These are phyloP conservation scores for Epinephelus awoara DNA, from an alignment of 2,797 vertebrate genomes.

Conservation along the genomic window DNA sequence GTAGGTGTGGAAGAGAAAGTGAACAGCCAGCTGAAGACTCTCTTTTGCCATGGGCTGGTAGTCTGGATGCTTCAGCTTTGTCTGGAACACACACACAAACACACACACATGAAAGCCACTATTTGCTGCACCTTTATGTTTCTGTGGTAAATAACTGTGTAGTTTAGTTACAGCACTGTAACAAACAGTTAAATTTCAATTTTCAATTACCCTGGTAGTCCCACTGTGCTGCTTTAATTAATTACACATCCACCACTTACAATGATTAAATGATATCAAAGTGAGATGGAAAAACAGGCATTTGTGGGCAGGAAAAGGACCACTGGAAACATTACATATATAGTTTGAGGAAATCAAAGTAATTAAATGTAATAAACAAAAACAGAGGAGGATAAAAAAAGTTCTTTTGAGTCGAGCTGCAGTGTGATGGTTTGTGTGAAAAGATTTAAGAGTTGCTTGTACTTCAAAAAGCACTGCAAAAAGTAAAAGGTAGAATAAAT, in stretches of 20 bases:
- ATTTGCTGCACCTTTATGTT: background rate
- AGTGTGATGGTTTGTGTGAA: background rate
- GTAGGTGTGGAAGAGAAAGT: constrained; percentile 98
- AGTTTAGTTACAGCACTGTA: background rate
- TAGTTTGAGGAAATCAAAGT: too few species aligned
- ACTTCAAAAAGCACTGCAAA: background rate
- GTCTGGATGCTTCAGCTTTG: constrained; percentile 95
- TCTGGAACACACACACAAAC: constrained; percentile 83
- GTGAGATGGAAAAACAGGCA: background rate
- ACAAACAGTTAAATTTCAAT: too few species aligned
- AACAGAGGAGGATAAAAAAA: too few species aligned
- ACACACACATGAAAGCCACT: constrained; percentile 2
- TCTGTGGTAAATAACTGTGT: background rate
- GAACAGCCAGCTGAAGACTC: constrained; percentile 95
- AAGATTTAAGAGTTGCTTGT: background rate
- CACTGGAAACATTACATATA: background rate
- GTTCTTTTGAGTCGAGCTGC: too few species aligned
- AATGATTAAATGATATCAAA: background rate
- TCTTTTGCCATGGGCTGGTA: constrained; percentile 97
- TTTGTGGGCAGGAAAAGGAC: background rate
- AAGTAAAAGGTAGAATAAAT: background rate
- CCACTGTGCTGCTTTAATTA: background rate
- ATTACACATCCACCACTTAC: background rate
- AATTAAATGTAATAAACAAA: too few species aligned
- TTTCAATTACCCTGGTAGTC: background rate